These are phyloP conservation scores for Xenus cinereus DNA, from an alignment of 2,113 vertebrate genomes.

Conservation along the genomic window DNA sequence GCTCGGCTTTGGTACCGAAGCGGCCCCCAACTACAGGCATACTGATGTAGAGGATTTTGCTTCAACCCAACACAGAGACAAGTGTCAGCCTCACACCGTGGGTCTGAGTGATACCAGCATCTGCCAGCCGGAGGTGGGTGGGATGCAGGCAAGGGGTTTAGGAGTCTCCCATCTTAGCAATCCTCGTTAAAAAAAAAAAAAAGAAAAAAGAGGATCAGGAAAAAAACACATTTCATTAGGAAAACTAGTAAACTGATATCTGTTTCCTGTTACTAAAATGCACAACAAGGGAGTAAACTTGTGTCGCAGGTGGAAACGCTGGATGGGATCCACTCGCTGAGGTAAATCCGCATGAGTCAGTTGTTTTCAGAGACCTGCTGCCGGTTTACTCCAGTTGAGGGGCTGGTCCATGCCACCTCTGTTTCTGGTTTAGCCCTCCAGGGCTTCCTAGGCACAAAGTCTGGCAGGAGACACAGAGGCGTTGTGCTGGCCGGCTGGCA, in stretches of 20 bases:
- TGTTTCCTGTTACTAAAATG: not conserved
- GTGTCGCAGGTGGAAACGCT: not conserved
- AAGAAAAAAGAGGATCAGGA: not conserved
- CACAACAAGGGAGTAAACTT: not conserved
- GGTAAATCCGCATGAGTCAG: not conserved
- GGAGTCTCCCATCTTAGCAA: not conserved
- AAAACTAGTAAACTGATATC: not conserved
- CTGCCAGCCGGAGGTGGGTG: not conserved
- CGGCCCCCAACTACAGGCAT: not conserved
- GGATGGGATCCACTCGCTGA: not conserved
- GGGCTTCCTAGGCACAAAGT: not conserved
- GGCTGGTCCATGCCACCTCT: not conserved
- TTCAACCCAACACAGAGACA: not conserved
- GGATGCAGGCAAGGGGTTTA: not conserved
- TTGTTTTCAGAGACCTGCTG: not conserved
- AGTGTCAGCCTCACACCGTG: not conserved
- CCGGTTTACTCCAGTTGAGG: not conserved
- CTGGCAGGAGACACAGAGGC: not conserved
- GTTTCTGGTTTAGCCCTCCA: not conserved
- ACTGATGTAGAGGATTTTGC: not conserved
- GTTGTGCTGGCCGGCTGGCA: not conserved
- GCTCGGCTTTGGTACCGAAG: not conserved
- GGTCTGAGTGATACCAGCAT: rapidly evolving
- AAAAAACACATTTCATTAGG: not conserved
- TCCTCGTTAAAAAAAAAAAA: not conserved